Percentiles rank a stretch among this genome's conserved stretches.
These are phyloP conservation scores for Bactericera cockerelli DNA, from an alignment of 1,140 invertebrate genomes.

Conservation along the genomic window DNA sequence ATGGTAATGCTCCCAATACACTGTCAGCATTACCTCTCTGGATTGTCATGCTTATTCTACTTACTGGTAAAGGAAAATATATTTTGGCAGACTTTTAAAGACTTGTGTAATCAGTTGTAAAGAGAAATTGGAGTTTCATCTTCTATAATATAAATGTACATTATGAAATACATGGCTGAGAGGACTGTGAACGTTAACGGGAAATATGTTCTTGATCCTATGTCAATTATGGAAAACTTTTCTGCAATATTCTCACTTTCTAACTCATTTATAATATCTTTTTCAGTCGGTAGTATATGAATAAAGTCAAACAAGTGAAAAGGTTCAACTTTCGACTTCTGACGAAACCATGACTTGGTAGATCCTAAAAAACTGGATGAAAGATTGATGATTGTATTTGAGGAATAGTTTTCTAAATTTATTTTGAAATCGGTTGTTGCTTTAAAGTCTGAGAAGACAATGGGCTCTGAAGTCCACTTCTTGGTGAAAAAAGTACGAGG, in stretches of 20 bases:
- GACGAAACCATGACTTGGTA: neutral
- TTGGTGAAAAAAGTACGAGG: neutral
- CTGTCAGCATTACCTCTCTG: too few species aligned
- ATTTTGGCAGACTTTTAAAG: too few species aligned
- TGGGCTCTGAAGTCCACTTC: neutral
- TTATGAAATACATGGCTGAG: neutral
- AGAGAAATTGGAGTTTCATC: neutral
- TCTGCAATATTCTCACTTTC: neutral
- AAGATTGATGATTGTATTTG: neutral
- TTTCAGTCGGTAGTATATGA: neutral
- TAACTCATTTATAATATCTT: neutral
- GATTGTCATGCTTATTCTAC: too few species aligned
- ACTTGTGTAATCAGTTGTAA: too few species aligned
- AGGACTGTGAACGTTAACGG: neutral
- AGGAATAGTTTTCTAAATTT: neutral
- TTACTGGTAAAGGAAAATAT: too few species aligned
- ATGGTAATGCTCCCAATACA: too few species aligned
- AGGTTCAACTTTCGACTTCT: too few species aligned
- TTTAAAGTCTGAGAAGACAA: neutral
- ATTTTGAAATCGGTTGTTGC: neutral
- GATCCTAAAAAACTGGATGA: neutral
- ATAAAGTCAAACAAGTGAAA: neutral
- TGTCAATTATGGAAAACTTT: neutral
- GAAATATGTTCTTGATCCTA: neutral
- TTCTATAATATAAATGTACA: conserved; percentile 8